These are phyloP conservation scores for Cuculus canorus DNA, from an alignment of 2,797 vertebrate species.

Conservation along the genomic window DNA sequence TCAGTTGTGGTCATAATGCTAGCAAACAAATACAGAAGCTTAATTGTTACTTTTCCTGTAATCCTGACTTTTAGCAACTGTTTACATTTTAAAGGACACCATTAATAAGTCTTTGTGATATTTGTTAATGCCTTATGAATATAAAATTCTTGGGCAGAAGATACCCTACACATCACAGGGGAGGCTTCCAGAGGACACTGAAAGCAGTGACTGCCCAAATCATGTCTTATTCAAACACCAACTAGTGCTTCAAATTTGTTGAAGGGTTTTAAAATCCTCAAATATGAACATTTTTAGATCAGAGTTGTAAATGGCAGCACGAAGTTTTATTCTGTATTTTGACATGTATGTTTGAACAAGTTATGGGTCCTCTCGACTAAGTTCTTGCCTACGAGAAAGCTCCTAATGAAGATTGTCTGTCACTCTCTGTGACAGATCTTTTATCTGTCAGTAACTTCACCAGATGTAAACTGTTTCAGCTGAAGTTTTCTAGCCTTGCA, in stretches of 20 bases:
- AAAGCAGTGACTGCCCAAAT: background rate
- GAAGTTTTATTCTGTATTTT: background rate
- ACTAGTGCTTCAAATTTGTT: background rate
- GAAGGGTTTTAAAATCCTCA: background rate
- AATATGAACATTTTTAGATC: background rate
- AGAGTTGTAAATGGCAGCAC: background rate
- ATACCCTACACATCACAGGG: background rate
- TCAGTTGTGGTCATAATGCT: background rate
- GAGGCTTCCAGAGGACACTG: background rate
- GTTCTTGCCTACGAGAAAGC: background rate
- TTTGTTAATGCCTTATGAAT: background rate
- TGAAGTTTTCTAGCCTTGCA: background rate
- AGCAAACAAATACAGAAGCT: background rate
- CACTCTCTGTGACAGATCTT: background rate
- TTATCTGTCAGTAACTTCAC: background rate
- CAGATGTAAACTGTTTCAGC: background rate
- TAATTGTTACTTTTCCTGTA: background rate
- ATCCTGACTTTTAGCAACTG: background rate
- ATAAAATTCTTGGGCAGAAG: background rate
- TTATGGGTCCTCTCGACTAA: background rate
- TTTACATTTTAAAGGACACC: background rate
- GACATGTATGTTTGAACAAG: accelerated
- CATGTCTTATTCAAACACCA: background rate
- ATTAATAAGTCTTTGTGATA: background rate
- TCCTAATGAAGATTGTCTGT: background rate